phyloP scores from a whole-genome alignment of 1,140 invertebrate genomes.

The Drosophila guanche region DNA sequence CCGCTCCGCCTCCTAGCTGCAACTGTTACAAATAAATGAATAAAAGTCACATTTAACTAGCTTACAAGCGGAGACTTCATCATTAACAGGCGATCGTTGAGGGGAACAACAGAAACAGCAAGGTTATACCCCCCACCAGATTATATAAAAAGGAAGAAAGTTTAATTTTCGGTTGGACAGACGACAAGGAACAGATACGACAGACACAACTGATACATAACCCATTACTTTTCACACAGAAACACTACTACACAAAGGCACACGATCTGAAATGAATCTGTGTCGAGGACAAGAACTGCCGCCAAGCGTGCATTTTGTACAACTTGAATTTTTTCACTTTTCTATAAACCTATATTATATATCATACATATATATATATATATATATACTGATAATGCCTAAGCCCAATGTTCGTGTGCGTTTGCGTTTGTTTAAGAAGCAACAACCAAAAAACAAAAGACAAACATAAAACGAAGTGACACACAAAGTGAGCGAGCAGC shows the following conservation, averaged over 20 bases:
- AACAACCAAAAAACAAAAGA: constrained; percentile 53
- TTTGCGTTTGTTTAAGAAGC: constrained; percentile 71
- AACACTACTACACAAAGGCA: constrained; percentile 11
- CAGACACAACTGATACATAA: constrained; percentile 4
- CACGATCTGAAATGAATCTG: constrained; percentile 39
- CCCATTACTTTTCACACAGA: constrained; percentile 4
- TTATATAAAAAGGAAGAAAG: neutral
- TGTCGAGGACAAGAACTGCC: constrained; percentile 47
- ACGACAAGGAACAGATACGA: constrained; percentile 14
- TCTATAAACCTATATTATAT: constrained; percentile 49
- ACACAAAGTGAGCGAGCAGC: constrained; percentile 61
- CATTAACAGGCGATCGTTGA: constrained; percentile 27
- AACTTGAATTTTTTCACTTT: constrained; percentile 53
- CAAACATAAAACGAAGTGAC: constrained; percentile 17
- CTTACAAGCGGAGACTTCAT: constrained; percentile 27
- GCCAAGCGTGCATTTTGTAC: constrained; percentile 59
- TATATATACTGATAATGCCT: constrained; percentile 48
- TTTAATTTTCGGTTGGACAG: constrained; percentile 17
- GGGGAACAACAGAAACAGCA: neutral
- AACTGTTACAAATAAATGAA: constrained; percentile 62
- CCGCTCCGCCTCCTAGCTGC: constrained; percentile 5
- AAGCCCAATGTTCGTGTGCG: constrained; percentile 70
- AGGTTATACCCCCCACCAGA: neutral
- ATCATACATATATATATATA: constrained; percentile 45
- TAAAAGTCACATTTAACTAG: constrained; percentile 76